Evolutionary conservation across 37 sponge, comb jelly and placozoan genomes (phyloP).

Genomic region (Sycon ciliatum): DNA sequence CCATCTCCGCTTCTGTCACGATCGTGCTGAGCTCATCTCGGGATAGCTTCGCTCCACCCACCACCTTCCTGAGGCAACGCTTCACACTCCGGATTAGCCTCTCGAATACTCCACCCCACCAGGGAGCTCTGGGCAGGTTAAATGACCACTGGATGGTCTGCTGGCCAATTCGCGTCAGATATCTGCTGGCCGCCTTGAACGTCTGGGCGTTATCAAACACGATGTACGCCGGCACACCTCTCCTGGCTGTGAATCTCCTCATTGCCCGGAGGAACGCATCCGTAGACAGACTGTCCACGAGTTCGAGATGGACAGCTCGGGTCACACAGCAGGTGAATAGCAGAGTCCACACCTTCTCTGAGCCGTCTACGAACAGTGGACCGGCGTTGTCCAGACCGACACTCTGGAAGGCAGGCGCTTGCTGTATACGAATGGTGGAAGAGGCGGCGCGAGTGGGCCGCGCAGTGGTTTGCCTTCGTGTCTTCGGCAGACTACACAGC

Average conservation of each 20-base stretch:
- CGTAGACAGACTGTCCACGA: slow-evolving; percentile 16
- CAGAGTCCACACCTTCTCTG: slow-evolving; percentile 29
- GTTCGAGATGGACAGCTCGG: slow-evolving; percentile 37
- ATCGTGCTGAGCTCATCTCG: slow-evolving; percentile 41
- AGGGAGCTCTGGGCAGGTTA: slow-evolving; percentile 36
- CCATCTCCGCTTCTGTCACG: slow-evolving; percentile 24
- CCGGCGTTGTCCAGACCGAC: slow-evolving; percentile 34
- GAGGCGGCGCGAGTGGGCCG: slow-evolving; percentile 30
- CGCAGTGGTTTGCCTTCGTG: slow-evolving; percentile 11
- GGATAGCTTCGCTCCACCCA: slow-evolving; percentile 33
- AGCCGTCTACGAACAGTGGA: not conserved
- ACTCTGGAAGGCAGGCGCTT: slow-evolving; percentile 10
- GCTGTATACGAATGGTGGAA: slow-evolving; percentile 22
- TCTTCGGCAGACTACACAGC: slow-evolving; percentile 14
- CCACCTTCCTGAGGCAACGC: slow-evolving; percentile 32
- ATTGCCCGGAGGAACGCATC: slow-evolving; percentile 27
- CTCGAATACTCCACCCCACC: slow-evolving; percentile 52
- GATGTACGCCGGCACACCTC: slow-evolving; percentile 35
- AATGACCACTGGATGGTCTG: slow-evolving; percentile 33
- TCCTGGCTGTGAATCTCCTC: slow-evolving; percentile 41
- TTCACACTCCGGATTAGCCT: slow-evolving; percentile 27
- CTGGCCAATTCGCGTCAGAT: not conserved
- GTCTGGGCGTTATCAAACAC: slow-evolving; percentile 18
- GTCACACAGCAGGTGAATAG: slow-evolving; percentile 35
- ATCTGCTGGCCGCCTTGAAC: slow-evolving; percentile 5